Evolutionary conservation across 2,797 vertebrate genomes (phyloP).

Genomic region (Nasua narica): DNA sequence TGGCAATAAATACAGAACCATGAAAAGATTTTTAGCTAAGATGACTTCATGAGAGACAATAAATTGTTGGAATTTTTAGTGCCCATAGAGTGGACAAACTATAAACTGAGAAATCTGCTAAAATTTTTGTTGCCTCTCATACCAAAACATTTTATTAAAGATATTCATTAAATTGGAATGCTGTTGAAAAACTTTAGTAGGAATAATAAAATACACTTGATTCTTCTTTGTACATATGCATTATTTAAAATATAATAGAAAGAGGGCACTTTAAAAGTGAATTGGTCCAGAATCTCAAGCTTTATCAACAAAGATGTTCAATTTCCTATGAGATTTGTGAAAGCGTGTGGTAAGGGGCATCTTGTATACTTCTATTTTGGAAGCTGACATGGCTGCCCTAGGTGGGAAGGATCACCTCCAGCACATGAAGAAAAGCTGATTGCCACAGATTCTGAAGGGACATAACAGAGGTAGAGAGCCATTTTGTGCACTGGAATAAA

Average conservation of each 20-base stretch:
- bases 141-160: background rate
- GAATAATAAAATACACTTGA: background rate
- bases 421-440: background rate
- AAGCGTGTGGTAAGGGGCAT: rapidly evolving
- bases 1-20: background rate
- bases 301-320: background rate
- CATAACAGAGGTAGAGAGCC: background rate
- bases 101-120: background rate
- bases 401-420: background rate
- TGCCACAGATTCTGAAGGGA: background rate
- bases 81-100: background rate
- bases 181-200: background rate
- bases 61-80: background rate
- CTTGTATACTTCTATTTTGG: background rate
- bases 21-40: background rate
- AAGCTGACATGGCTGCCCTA: background rate
- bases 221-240: background rate
- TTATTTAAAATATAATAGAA: constrained; percentile 2
- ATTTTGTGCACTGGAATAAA: background rate
- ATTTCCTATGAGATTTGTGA: background rate
- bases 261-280: background rate
- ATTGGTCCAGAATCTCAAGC: background rate
- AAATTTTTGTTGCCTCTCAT: background rate
- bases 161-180: background rate
- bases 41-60: background rate